phyloP scores from a whole-genome alignment of 2,797 vertebrate species.

The Rhincodon typus region DNA sequence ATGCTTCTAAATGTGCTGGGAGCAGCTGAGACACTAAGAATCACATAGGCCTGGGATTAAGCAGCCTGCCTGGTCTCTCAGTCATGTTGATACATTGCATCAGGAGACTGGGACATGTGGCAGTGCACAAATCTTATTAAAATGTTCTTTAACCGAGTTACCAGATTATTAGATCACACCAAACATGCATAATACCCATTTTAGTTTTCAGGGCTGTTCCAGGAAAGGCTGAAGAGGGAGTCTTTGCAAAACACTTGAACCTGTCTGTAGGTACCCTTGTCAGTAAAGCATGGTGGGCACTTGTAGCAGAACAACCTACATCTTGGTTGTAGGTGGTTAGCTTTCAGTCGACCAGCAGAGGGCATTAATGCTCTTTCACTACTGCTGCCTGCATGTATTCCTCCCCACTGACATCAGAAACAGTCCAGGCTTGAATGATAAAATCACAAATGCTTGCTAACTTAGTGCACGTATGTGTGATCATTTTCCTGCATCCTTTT shows the following conservation, averaged over 20 bases:
- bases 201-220: too few relatives aligned
- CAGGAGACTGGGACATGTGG: not conserved
- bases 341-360: not conserved
- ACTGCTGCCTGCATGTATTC: not conserved
- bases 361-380: not conserved
- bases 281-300: too few relatives aligned
- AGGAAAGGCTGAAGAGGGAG: too few relatives aligned
- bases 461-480: not conserved
- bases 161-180: too few relatives aligned
- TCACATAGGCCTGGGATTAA: not conserved
- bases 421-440: not conserved
- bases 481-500: not conserved
- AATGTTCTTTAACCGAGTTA: too few relatives aligned
- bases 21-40: not conserved
- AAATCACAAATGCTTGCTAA: not conserved
- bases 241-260: not conserved
- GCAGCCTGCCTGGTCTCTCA: not conserved
- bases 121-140: not conserved
- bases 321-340: not conserved
- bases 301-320: not conserved
- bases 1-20: not conserved
- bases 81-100: not conserved
- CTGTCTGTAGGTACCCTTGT: not conserved
- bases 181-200: too few relatives aligned
- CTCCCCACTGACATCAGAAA: not conserved